Evolutionary conservation across 2,888 invertebrate species (phyloP).

Genomic region (Torymus texanus): DNA sequence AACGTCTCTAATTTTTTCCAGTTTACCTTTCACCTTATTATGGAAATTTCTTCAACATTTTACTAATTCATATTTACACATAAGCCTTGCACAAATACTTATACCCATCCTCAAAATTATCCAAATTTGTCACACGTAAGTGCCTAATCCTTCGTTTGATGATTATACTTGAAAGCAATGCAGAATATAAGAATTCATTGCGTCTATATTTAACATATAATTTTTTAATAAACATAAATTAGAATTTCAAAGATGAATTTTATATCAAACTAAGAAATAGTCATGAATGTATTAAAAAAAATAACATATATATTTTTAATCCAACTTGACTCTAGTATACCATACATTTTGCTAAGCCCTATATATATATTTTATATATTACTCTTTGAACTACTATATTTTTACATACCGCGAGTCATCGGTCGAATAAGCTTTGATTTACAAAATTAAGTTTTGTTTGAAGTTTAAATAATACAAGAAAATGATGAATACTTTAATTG

Average conservation of each 20-base stretch:
- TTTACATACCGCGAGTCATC: constrained; percentile 2
- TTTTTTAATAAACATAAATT: too few species aligned
- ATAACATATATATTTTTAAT: not conserved
- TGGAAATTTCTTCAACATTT: constrained; percentile 16
- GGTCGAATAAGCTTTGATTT: constrained; percentile 5
- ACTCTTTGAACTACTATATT: constrained; percentile 29
- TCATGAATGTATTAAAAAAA: too few species aligned
- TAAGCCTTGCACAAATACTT: constrained; percentile 29
- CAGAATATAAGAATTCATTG: too few species aligned
- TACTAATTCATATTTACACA: constrained; percentile 39
- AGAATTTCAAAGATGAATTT: too few species aligned
- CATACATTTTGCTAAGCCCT: constrained; percentile 22
- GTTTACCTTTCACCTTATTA: not conserved
- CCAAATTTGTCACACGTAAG: constrained; percentile 3
- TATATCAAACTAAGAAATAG: too few species aligned
- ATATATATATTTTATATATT: constrained; percentile 3
- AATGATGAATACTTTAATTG: too few species aligned
- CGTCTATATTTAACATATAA: too few species aligned
- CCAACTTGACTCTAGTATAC: constrained; percentile 8
- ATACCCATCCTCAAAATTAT: constrained; percentile 16
- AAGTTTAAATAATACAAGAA: too few species aligned
- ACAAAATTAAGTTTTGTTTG: too few species aligned
- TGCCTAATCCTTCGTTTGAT: too few species aligned
- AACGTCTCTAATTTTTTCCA: not conserved
- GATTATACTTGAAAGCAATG: too few species aligned